These are phyloP conservation scores for Lycaon pictus DNA, from an alignment of 2,113 vertebrate genomes.

Conservation along the genomic window DNA sequence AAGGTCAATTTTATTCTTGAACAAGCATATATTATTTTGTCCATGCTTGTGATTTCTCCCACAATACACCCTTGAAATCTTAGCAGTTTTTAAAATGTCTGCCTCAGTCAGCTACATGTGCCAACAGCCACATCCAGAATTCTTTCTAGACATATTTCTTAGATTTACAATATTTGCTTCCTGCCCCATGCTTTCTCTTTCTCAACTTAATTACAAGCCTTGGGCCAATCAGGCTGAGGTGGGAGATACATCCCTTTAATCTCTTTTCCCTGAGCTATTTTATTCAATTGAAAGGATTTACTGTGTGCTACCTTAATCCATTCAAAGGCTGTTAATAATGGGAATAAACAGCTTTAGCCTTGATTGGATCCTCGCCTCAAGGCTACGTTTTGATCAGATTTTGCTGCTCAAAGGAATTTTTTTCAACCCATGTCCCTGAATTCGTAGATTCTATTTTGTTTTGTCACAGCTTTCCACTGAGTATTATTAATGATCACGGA, in stretches of 20 bases:
- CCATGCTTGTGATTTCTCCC: not conserved
- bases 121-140: not conserved
- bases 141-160: slow-evolving; percentile 36
- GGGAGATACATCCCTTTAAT: slow-evolving; percentile 33
- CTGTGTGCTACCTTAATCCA: slow-evolving; percentile 51
- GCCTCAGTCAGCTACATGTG: not conserved
- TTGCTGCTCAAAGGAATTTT: slow-evolving; percentile 31
- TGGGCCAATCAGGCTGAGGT: not conserved
- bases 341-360: slow-evolving; percentile 57
- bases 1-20: not conserved
- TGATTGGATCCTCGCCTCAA: slow-evolving; percentile 59
- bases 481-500: not conserved
- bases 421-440: not conserved
- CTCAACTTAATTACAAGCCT: slow-evolving; percentile 36
- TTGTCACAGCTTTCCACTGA: slow-evolving; percentile 8
- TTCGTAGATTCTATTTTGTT: not conserved
- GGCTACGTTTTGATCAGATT: slow-evolving; percentile 56
- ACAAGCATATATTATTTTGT: not conserved
- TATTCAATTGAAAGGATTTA: slow-evolving; percentile 56
- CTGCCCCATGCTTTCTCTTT: not conserved
- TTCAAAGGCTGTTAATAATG: slow-evolving; percentile 69
- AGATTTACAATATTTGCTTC: slow-evolving; percentile 29
- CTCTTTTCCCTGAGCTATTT: slow-evolving; percentile 43
- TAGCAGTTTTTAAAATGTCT: not conserved
- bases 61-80: not conserved